A percentile compares a stretch with the other conserved stretches of the same genome.
Conservation (phyloP, 2,113 vertebrate genomes). For the Pteruthius melanotis region DNA sequence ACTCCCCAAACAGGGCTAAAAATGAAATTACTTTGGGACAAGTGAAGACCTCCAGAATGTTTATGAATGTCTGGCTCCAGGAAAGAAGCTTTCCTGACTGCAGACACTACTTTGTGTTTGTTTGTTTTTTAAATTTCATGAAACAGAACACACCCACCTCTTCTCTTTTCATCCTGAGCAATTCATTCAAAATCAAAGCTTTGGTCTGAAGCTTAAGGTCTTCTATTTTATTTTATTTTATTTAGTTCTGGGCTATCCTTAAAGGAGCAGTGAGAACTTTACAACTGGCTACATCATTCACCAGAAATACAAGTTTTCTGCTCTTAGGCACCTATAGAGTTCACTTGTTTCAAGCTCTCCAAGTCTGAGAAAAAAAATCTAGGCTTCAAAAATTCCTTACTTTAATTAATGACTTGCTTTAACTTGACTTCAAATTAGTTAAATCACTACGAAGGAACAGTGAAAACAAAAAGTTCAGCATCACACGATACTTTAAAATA, state of each 20-base stretch:
- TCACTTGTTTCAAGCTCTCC: background rate
- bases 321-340: background rate
- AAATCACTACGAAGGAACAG: background rate
- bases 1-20: background rate
- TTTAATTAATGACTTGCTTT: constrained; percentile 19
- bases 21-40: background rate
- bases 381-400: background rate
- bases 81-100: background rate
- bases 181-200: background rate
- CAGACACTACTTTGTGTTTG: background rate
- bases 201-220: constrained; percentile 19
- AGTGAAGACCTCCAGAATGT: background rate
- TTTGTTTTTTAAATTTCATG: background rate
- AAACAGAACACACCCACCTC: background rate
- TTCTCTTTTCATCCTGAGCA: background rate
- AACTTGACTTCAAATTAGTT: background rate
- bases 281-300: background rate
- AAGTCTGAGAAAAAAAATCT: background rate
- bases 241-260: constrained; percentile 13
- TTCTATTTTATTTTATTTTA: background rate
- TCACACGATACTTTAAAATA: background rate
- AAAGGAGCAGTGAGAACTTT: background rate
- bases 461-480: background rate
- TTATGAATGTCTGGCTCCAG: background rate
- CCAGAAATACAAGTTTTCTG: constrained; percentile 14